Evolutionary conservation across 1,140 invertebrate species (phyloP), one percentile per base, ranked within the genome.

Genomic region (Pseudomyrmex pallidus): DNA sequence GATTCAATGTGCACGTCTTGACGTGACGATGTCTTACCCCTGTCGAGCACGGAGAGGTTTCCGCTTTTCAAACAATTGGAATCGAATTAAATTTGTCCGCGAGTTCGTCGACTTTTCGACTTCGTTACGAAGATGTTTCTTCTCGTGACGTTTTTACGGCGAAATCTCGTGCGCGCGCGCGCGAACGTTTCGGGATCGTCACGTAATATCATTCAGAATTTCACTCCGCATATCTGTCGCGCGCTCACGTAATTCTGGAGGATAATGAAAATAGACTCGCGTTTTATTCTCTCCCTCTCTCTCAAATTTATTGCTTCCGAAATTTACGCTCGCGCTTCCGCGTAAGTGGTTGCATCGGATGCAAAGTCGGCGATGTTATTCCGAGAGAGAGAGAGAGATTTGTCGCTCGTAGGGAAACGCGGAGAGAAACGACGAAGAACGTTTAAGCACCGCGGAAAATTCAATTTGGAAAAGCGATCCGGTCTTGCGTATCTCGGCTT

Each of bases 391-490:
- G 35, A 59, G 76, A 80, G 25, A 25, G 64, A 25, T 74, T 35
- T 73, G 68, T 83, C 64, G 78, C 63, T 76, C 5, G 63, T 63
- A 22, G 73, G 48, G 82, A 67, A 66, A 82, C 72, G 64, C 54
- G 52, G 48, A 35, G 35, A 35, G 35, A 35, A 68, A 83, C 74
- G 54, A 63, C 15, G 22, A 74, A 59, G 20, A 63, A 50, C 83
- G 87, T 87, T 88, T 87, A 88, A 87, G 87, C 82, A 82, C 35
- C 85, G 54, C 48, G 76, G 61, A 88, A 87, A 88, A 88, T 88
- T 88, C 85, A 87, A 87, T 88, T 88, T 88, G 83, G 85, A 85
- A 88, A 88, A 88, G 83, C 76, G 86, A 88, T 83, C 85, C 85
- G 70, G 68, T 66, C 57, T 88, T 84, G 82, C 72, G 85, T 87